Evolutionary conservation across 2,888 invertebrate species (phyloP).

Genomic region (Meiosimyza decipiens): DNA sequence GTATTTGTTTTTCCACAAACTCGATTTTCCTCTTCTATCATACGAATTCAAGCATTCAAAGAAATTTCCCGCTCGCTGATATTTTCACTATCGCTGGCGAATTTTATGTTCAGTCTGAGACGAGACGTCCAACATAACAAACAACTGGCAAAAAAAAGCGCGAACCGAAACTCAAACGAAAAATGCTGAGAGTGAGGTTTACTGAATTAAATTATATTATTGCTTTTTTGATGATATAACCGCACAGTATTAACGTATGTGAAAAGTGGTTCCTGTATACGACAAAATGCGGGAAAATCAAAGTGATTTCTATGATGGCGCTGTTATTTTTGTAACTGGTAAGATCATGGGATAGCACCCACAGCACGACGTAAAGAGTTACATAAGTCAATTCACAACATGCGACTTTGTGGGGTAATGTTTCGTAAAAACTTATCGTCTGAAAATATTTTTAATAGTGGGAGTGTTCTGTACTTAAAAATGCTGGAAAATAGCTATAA

Average conservation of each 20-base stretch:
- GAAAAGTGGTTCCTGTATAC: no score
- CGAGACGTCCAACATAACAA: slow-evolving; percentile 5
- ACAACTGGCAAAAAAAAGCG: slow-evolving; percentile 11
- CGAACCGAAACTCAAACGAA: not conserved
- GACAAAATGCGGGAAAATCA: slow-evolving; percentile 3
- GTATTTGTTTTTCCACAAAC: slow-evolving; percentile 21
- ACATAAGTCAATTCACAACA: no score
- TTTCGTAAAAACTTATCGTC: no score
- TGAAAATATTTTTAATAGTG: no score
- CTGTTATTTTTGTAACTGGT: slow-evolving; percentile 62
- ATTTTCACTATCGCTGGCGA: slow-evolving; percentile 20
- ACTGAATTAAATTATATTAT: no score
- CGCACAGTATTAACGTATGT: no score
- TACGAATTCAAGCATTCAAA: slow-evolving; percentile 10
- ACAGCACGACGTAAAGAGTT: no score
- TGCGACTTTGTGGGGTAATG: no score
- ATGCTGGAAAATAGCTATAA: no score
- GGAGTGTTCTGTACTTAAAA: no score
- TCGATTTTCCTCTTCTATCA: slow-evolving; percentile 18
- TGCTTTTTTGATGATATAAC: no score
- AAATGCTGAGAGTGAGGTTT: no score
- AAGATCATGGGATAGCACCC: not conserved
- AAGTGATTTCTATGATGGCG: slow-evolving; percentile 54
- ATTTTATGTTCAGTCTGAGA: slow-evolving; percentile 7
- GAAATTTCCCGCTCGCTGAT: not conserved